A percentile compares a stretch with the other conserved stretches of the same genome.
These are phyloP conservation scores for Sebastes steindachneri DNA, from an alignment of 2,797 vertebrate species.

Conservation along the genomic window DNA sequence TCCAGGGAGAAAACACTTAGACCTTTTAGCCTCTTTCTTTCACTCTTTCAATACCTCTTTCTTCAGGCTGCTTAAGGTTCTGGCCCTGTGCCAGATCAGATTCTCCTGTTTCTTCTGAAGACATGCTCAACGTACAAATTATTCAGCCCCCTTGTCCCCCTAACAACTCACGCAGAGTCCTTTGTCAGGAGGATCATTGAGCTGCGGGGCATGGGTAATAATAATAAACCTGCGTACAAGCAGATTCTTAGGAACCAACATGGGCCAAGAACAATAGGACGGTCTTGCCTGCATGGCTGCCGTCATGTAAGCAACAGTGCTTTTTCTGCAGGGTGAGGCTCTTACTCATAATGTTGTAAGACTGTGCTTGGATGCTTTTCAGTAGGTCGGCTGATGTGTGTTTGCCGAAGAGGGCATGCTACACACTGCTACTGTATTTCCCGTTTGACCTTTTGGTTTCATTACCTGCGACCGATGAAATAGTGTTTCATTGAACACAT, in stretches of 20 bases:
- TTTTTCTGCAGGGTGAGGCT: background rate
- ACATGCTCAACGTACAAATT: slow-evolving; percentile 65
- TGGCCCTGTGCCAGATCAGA: slow-evolving; percentile 72
- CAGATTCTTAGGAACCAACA: slow-evolving; percentile 55
- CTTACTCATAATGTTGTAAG: background rate
- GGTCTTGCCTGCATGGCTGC: slow-evolving; percentile 16
- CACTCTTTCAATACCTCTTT: slow-evolving; percentile 11
- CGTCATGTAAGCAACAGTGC: slow-evolving; percentile 44
- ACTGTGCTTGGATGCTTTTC: background rate
- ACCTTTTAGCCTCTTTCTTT: slow-evolving; percentile 39
- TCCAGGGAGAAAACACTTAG: slow-evolving; percentile 42
- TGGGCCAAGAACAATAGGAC: slow-evolving; percentile 52
- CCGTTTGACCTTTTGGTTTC: slow-evolving; percentile 28
- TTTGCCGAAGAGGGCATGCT: background rate
- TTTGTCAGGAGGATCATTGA: slow-evolving; percentile 61
- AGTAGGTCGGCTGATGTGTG: background rate
- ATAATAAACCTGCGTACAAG: slow-evolving; percentile 53
- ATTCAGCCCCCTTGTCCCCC: slow-evolving; percentile 48
- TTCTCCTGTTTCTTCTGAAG: slow-evolving; percentile 64
- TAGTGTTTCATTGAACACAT: slow-evolving; percentile 2
- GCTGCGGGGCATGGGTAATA: slow-evolving; percentile 59
- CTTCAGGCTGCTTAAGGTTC: slow-evolving; percentile 37
- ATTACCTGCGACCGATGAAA: slow-evolving; percentile 27
- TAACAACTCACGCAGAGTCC: slow-evolving; percentile 31
- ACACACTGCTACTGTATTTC: background rate